phyloP scores from a whole-genome alignment of 2,888 invertebrate species.

The Folsomia candida region DNA sequence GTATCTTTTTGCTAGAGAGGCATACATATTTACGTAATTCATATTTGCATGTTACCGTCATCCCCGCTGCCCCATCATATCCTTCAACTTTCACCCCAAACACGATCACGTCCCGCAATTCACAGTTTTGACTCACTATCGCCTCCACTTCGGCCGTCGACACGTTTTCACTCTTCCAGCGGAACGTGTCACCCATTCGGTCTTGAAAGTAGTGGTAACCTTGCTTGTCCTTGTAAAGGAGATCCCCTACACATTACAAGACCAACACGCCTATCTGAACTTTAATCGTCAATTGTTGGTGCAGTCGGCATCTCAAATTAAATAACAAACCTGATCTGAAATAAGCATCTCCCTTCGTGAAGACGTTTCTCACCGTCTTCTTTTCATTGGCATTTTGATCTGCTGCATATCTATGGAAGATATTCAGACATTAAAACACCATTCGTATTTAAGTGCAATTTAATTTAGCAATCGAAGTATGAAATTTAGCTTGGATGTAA shows the following conservation, averaged over 20 bases:
- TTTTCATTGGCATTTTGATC: constrained; percentile 84
- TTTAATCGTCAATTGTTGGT: background rate
- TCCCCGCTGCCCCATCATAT: background rate
- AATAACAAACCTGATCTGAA: constrained; percentile 74
- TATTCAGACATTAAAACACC: too few relatives aligned
- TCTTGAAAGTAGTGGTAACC: constrained; percentile 42
- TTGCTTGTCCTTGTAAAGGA: constrained; percentile 27
- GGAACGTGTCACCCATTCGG: constrained; percentile 33
- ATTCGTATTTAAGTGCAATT: background rate
- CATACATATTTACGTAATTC: background rate
- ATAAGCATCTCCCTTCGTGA: constrained; percentile 81
- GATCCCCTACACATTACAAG: constrained; percentile 30
- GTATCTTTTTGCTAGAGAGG: background rate
- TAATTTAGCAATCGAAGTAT: too few relatives aligned
- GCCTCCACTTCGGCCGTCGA: constrained; percentile 96
- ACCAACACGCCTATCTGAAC: too few relatives aligned
- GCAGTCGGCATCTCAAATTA: background rate
- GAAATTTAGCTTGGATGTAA: too few relatives aligned
- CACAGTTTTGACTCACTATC: constrained; percentile 67
- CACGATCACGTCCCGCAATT: constrained; percentile 83
- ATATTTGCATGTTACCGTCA: background rate
- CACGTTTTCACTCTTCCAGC: constrained; percentile 97
- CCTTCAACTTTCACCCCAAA: constrained; percentile 60
- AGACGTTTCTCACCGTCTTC: constrained; percentile 85
- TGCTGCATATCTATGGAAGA: constrained; percentile 18